Base-by-base conservation (phyloP, 1,140 invertebrate species). In the Drosophila saltans region DNA sequence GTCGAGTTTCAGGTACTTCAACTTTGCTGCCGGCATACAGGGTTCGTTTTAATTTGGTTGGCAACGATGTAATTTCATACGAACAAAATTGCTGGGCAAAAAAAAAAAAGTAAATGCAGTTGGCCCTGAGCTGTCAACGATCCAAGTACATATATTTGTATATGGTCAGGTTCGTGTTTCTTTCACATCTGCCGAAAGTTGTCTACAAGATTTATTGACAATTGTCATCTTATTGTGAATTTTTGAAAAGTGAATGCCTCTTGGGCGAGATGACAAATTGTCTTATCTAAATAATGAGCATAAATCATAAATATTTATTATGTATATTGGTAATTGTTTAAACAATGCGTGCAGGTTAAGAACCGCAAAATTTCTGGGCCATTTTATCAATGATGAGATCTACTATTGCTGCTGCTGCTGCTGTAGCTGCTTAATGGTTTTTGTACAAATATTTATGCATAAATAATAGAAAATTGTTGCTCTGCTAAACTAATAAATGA, bases 91-190 rank as follows among this genome's bases (percentile, higher is more conserved):
- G 16, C 16, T 16, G 16, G 16, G 16, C 80, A 43, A 80, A 89
- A 88, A 69, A 65, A 43, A 58, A 66, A 77, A 81, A 89, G 84
- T 89, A 89, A 89, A 89, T 90, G 84, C 85, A 90, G 84, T 90
- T 84, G 84, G 84, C 84, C 84, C 84, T 88, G 84, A 88, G 80
- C 80, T 89, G 83, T 88, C 83, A 84, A 69, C 84, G 64, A 68
- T 72, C 63, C 67, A 56, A 80, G 60, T 71, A 48, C 24, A 24
- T 8, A 21, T 16, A 7, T 16, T 16, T 16, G 16, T 6, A 21
- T 48, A 52, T 52, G 45, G 21, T 52, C 45, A 52, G 45, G 45
- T 52, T 52, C 8, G 45, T 26, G 67, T 69, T 70, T 73, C 65
- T 76, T 66, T 78, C 61, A 69, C 75, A 72, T 80, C 66, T 75